phyloP scores from a whole-genome alignment of 2,113 vertebrate species.

The Apodemus sylvaticus region DNA sequence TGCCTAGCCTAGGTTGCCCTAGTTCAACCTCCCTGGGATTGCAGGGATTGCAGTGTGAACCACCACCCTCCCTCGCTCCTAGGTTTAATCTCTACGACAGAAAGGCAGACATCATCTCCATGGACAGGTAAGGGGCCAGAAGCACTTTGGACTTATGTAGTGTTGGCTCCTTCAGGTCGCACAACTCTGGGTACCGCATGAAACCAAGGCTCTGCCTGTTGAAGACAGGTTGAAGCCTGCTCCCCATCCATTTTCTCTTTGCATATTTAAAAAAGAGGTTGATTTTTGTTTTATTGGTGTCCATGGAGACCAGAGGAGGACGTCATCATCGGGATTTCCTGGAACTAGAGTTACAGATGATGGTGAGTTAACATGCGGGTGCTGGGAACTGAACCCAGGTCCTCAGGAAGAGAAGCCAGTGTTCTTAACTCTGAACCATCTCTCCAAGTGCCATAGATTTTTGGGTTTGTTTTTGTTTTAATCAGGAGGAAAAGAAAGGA shows the following conservation, averaged over 20 bases:
- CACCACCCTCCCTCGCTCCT: background rate
- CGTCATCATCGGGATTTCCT: rapidly evolving
- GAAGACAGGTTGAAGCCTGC: background rate
- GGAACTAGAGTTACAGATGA: background rate
- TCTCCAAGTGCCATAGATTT: background rate
- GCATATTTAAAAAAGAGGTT: background rate
- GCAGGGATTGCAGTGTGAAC: background rate
- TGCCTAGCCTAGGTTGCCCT: background rate
- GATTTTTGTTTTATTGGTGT: background rate
- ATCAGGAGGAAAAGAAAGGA: slow-evolving; percentile 16
- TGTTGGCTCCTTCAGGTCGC: background rate
- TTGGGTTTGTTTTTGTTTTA: background rate
- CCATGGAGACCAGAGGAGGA: background rate
- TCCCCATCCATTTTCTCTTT: background rate
- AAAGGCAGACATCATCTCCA: slow-evolving; percentile 24
- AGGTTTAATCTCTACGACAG: background rate
- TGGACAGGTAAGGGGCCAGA: slow-evolving; percentile 39
- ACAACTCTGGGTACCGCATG: background rate
- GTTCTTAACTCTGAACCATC: background rate
- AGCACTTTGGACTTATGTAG: background rate
- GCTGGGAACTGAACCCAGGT: background rate
- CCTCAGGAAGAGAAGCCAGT: background rate
- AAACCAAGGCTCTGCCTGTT: slow-evolving; percentile 11
- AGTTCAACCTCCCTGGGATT: background rate
- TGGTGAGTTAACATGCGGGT: background rate